phyloP scores from a whole-genome alignment of 2,888 invertebrate species.

The Synanthedon vespiformis region DNA sequence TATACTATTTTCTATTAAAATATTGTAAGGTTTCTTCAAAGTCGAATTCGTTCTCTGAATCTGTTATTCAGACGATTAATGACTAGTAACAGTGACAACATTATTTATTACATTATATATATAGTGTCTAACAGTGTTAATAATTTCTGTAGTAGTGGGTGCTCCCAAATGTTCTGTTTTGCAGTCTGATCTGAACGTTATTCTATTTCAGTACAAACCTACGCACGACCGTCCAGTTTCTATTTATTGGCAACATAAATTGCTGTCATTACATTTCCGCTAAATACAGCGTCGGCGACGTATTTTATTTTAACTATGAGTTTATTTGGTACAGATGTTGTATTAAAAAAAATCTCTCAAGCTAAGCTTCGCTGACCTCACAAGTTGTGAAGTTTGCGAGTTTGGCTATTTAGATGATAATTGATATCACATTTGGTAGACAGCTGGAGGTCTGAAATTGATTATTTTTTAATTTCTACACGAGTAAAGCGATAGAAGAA shows the following conservation, averaged over 20 bases:
- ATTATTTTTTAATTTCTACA: too few species aligned
- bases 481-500: too few species aligned
- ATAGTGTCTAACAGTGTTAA: background rate
- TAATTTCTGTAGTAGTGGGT: background rate
- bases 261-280: conserved; percentile 32
- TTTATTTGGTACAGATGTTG: background rate
- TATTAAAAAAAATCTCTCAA: too few species aligned
- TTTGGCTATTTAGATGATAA: too few species aligned
- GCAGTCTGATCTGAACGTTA: conserved; percentile 10
- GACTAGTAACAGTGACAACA: background rate
- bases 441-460: too few species aligned
- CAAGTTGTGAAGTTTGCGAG: too few species aligned
- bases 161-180: background rate
- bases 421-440: too few species aligned
- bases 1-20: too few species aligned
- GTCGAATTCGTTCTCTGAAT: too few species aligned
- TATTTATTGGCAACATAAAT: conserved; percentile 47
- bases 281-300: conserved; percentile 24
- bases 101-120: background rate
- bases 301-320: background rate
- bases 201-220: conserved; percentile 43
- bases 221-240: conserved; percentile 44
- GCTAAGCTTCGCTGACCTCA: too few species aligned
- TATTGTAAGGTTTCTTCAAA: too few species aligned
- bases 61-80: too few species aligned